Evolutionary conservation across 2,113 vertebrate species (phyloP), one percentile per base, ranked within the genome.

Genomic region (Ciconia maguari): DNA sequence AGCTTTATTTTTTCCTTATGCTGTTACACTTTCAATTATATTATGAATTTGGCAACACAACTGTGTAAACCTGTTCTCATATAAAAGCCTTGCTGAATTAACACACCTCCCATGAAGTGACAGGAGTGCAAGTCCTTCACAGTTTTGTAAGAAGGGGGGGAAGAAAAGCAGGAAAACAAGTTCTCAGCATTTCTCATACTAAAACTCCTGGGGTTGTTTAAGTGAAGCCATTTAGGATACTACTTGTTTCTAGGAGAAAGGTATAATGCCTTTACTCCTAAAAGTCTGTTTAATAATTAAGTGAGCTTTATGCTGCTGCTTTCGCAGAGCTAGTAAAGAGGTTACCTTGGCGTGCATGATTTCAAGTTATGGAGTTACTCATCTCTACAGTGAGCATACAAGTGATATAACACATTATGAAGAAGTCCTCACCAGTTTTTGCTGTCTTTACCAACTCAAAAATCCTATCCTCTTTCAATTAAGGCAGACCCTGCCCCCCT

Each of bases 131-230:
- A 58, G 18, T 46, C 24, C 46, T 58, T 58, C 51, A 13, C 7
- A 6, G 32, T 81, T 51, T 81, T 2, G 0, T 65, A n/a, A 68
- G 32, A 19, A 70, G 29, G 2, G 4, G 4, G 8, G 16, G 13
- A 62, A 78, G 27, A 78, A 82, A 81, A 46, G 48, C 51, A 82
- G 34, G 57, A 88, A 72, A 86, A 64, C 7, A 80, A 52, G 18
- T 34, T 64, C 7, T 69, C 57, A 71, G 42, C 21, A 68, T 72
- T 87, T 83, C 29, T 81, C 51, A 82, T 49, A 51, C 64, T 66
- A 54, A 36, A 61, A 70, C 22, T 93, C 64, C 57, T 36, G 2
- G 6, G 41, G 13, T 21, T 61, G 10, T 10, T 41, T 41, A 51
- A 93, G 19, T 27, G 32, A 91, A 93, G 21, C 9, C 16, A 30